Base-by-base conservation (phyloP, 2,888 invertebrate species). In the Aleiodes alternator region DNA sequence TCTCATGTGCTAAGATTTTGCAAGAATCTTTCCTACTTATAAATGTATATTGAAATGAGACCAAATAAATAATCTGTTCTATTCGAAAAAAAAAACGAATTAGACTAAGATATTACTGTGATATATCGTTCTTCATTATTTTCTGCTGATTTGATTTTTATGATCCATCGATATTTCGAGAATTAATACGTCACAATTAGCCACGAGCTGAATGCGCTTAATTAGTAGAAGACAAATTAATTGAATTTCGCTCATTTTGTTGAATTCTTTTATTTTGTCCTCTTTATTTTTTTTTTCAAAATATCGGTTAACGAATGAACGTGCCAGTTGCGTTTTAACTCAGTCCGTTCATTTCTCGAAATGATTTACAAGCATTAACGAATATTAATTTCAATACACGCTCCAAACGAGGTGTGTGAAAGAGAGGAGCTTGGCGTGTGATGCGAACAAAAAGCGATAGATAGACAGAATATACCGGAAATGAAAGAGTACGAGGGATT, bases 341-440 rank as follows among this genome's bases (percentile, higher is more conserved):
- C 83, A 84, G 83, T 85, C 82, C 84, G 83, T 82, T 84, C 85
- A 85, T 85, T 86, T 85, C 83, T 82, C 83, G 82, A 75, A 85
- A 86, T 89, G 88, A 89, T 89, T 89, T 89, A 89, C 86, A 88
- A 86, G 86, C 87, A 87, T 88, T 87, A 89, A 87, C 87, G 88
- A 86, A 87, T 88, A 89, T 88, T 88, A 88, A 89, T 89, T 89
- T 88, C 88, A 88, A 88, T 88, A 87, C 86, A 85, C 86, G 82
- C 84, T 81, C 79, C 82, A 77, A 83, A 83, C 80, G 81, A 77
- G 79, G 84, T 84, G 83, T 82, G 82, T 73, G 48, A 69, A 57
- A 61, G 64, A 66, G 66, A 69, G 72, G 69, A 51, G 61, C 56
- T 61, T 76, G 77, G 80, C 80, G 80, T 72, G 81, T 82, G 84